Evolutionary conservation across 2,113 vertebrate genomes (phyloP), one percentile per base, ranked within the genome.

Genomic region (Tychaedon coryphoeus): DNA sequence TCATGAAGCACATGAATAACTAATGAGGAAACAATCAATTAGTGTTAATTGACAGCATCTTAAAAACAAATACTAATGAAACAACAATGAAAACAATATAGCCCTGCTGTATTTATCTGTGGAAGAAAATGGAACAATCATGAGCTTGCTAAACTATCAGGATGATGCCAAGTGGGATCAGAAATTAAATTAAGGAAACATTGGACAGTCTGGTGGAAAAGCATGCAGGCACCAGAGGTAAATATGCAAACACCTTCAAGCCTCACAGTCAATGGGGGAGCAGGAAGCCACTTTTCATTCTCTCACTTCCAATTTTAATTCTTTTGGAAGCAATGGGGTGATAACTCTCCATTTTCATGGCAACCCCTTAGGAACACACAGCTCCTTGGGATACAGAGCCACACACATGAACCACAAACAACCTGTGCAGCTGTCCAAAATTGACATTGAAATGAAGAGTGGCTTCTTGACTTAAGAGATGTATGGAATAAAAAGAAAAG

Each of bases 241-340:
- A 85, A 70, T 23, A 80, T 3, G 23, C 58, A 65, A 72, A 67
- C 66, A 93, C 48, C 28, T 94, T n/a, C 82, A 70, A 58, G 62
- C 62, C 65, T 92, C 78, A 38, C 80, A 87, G 57, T 8, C 53
- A 86, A 12, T 28, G 69, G 84, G 90, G 78, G 36, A 79, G 62
- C 25, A 94, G 74, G 84, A 69, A 98, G 97, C 98, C 97, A 98
- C 94, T 98, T 96, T 97, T 96, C 98, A 98, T 97, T 96, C 96
- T 53, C n/a, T 86, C 53, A 34, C 0, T 4, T 34, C 66, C 58
- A 31, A 17, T 61, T 92, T 90, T 7, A 9, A n/a, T 23, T 38
- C 18, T 79, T 88, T 66, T 45, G 31, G 31, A 25, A 33, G 26
- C 40, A 40, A 0, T 17, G 18, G n/a, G 48, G 5, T n/a, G 16